Evolutionary conservation across 2,888 invertebrate species (phyloP).

Genomic region (Hybos culiciformis): DNA sequence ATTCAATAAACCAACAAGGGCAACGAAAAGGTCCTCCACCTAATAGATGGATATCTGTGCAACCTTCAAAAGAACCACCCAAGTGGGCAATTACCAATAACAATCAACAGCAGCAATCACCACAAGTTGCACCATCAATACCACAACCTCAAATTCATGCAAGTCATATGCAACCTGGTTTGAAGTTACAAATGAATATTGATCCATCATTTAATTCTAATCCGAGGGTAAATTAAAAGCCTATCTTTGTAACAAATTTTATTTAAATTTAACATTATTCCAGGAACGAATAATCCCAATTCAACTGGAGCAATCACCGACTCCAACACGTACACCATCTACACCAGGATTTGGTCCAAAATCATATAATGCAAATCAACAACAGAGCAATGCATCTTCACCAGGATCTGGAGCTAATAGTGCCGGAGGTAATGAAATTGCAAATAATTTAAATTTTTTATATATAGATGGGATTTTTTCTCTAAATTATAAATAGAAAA

Average conservation of each 20-base stretch:
- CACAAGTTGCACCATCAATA: neutral
- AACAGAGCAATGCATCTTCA: conserved; percentile 17
- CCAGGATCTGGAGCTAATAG: conserved; percentile 16
- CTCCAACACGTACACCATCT: conserved; percentile 25
- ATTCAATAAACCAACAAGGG: conserved; percentile 19
- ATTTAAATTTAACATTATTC: conserved; percentile 4
- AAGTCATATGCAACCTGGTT: conserved; percentile 15
- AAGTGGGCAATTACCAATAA: conserved; percentile 31
- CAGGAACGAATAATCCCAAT: conserved; percentile 35
- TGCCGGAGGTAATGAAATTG: too few species aligned
- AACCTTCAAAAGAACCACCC: conserved; percentile 27
- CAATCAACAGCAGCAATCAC: conserved; percentile 7
- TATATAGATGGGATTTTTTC: too few species aligned
- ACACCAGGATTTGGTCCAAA: conserved; percentile 24
- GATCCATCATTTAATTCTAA: conserved; percentile 12
- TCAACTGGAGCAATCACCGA: conserved; percentile 30
- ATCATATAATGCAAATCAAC: conserved; percentile 20
- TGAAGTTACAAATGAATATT: conserved; percentile 27
- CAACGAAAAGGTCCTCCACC: conserved; percentile 16
- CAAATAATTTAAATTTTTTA: too few species aligned
- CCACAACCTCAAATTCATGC: neutral
- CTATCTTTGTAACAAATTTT: neutral
- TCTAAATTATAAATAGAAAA: too few species aligned
- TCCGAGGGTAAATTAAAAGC: conserved; percentile 12
- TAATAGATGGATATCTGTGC: conserved; percentile 27